Conservation (phyloP, 2,888 invertebrate species). For the Steromphala cineraria region DNA sequence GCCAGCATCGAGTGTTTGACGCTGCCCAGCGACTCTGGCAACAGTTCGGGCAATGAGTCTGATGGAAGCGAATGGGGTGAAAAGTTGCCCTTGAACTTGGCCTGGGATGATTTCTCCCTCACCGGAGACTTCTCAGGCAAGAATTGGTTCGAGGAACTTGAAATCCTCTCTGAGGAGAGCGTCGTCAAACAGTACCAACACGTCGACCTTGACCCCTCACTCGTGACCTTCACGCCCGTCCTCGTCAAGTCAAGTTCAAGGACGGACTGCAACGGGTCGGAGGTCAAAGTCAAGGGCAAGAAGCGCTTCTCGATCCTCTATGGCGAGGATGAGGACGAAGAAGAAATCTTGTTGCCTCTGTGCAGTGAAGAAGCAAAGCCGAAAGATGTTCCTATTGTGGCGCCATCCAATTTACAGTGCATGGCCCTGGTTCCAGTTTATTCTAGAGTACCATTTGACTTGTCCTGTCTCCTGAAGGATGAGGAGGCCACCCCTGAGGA, state of each 20-base stretch:
- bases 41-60: not conserved
- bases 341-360: not conserved
- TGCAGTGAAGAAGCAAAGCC: not conserved
- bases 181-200: not conserved
- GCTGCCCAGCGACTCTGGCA: not conserved
- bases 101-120: not conserved
- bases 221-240: not conserved
- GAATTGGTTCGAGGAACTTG: not conserved
- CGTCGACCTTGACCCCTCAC: not conserved
- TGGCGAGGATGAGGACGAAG: not conserved
- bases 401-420: too few relatives aligned
- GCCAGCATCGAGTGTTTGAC: too few relatives aligned
- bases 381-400: not conserved
- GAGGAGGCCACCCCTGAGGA: not conserved
- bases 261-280: not conserved
- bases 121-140: not conserved
- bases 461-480: too few relatives aligned
- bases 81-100: not conserved
- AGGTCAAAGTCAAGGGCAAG: not conserved
- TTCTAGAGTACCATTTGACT: too few relatives aligned
- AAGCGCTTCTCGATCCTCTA: not conserved
- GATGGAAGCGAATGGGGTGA: not conserved
- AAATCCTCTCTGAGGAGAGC: not conserved
- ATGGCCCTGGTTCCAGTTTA: too few relatives aligned
- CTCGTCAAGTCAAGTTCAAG: not conserved